A percentile compares a stretch with the other conserved stretches of the same genome.
phyloP scores from a whole-genome alignment of 30 jellyfish, hydroid and myxozoan genomes.

The Turritopsis rubra region DNA sequence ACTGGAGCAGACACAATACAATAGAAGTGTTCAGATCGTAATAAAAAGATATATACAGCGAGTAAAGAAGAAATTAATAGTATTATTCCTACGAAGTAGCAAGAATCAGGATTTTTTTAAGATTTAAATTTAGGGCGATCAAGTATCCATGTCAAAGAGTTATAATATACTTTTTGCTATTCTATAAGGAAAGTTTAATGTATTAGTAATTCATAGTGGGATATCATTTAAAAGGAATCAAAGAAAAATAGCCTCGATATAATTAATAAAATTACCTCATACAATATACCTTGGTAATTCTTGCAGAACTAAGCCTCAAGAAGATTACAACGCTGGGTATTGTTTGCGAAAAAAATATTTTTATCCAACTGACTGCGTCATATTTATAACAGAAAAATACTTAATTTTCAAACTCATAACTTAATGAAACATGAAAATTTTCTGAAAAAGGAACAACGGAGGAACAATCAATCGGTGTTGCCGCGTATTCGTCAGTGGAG shows the following conservation, averaged over 20 bases:
- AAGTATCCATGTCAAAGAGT: not conserved
- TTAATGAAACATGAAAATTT: not conserved
- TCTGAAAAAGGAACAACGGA: not conserved
- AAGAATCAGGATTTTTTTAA: not conserved
- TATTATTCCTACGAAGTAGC: not conserved
- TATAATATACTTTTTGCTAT: not conserved
- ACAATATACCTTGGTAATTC: not conserved
- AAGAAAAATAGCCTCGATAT: not conserved
- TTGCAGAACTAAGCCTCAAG: not conserved
- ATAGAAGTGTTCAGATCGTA: not conserved
- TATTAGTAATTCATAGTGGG: not conserved
- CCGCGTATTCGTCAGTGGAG: not conserved
- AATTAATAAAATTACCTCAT: not conserved
- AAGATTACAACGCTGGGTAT: not conserved
- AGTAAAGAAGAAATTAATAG: not conserved
- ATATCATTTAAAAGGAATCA: not conserved
- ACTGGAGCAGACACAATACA: not conserved
- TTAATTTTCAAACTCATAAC: not conserved
- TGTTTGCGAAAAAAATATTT: not conserved
- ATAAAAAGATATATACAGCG: too few relatives aligned
- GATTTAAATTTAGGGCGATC: not conserved
- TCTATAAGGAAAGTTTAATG: not conserved
- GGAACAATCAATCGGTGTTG: not conserved
- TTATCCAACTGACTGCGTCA: not conserved
- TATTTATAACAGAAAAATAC: not conserved